These are phyloP conservation scores for Anoura caudifer DNA, from an alignment of 2,113 vertebrate genomes.

Conservation along the genomic window DNA sequence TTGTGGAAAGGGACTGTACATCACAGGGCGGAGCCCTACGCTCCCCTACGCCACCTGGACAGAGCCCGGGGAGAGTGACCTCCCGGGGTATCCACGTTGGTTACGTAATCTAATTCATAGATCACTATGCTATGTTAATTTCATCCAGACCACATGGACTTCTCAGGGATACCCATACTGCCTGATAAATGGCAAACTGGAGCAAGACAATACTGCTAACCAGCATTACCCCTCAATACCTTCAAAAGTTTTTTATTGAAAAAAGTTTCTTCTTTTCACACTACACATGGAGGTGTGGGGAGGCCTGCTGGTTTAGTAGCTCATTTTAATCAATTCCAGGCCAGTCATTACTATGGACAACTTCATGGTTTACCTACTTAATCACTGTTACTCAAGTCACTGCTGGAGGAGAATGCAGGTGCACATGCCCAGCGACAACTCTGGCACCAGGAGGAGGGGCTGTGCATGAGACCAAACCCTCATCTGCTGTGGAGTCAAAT, in stretches of 20 bases:
- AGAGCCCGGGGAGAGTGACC: constrained; percentile 82
- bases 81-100: constrained; percentile 76
- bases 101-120: not conserved
- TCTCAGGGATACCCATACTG: constrained; percentile 27
- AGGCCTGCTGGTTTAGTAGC: not conserved
- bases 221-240: not conserved
- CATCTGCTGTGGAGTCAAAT: not conserved
- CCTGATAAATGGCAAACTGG: not conserved
- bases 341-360: not conserved
- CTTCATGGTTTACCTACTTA: not conserved
- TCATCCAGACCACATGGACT: not conserved
- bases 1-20: not conserved
- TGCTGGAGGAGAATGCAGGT: not conserved
- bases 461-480: not conserved
- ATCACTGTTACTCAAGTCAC: not conserved
- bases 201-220: too few relatives aligned
- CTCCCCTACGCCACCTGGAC: constrained; percentile 73
- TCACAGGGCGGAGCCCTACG: not conserved
- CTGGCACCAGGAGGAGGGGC: not conserved
- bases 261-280: too few relatives aligned
- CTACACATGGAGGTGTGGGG: not conserved
- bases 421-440: not conserved
- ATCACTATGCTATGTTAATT: too few relatives aligned
- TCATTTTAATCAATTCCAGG: not conserved
- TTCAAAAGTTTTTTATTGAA: too few relatives aligned